These are phyloP conservation scores for Heliconius congener DNA, from an alignment of 1,140 invertebrate genomes.

Conservation along the genomic window DNA sequence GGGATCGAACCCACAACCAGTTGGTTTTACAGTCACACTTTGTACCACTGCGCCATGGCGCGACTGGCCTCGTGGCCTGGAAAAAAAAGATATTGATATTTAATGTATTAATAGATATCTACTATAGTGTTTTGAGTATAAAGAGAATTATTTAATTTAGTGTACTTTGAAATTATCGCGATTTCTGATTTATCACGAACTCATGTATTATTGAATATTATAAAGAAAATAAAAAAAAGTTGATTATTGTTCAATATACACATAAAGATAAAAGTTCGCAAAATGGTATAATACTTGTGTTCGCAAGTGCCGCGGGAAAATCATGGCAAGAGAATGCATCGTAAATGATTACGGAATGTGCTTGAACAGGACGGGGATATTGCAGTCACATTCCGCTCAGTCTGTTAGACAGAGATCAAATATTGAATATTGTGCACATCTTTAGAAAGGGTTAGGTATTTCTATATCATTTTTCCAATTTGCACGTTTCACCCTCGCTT, in stretches of 20 bases:
- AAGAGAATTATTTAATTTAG: too few species aligned
- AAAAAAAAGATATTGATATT: neutral
- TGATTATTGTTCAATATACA: neutral
- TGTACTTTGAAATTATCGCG: too few species aligned
- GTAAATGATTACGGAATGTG: slow-evolving; percentile 80
- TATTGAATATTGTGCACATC: slow-evolving; percentile 68
- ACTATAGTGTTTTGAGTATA: too few species aligned
- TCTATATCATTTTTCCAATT: slow-evolving; percentile 47
- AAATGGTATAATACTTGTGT: slow-evolving; percentile 63
- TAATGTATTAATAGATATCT: neutral
- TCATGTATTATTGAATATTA: neutral
- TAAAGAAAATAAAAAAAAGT: neutral
- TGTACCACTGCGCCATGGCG: too few species aligned
- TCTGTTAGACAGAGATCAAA: slow-evolving; percentile 81
- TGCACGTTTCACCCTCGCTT: slow-evolving; percentile 46
- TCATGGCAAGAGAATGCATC: slow-evolving; percentile 80
- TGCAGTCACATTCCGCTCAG: slow-evolving; percentile 70
- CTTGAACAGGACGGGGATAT: slow-evolving; percentile 68
- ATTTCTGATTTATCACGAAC: neutral
- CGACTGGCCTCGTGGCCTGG: too few species aligned
- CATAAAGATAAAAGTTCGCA: slow-evolving; percentile 48
- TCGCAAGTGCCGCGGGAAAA: slow-evolving; percentile 75
- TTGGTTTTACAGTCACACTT: too few species aligned
- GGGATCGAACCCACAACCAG: too few species aligned
- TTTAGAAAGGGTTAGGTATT: slow-evolving; percentile 57